A percentile compares a stretch with the other conserved stretches of the same genome.
Conservation (phyloP, 2,888 invertebrate genomes). For the Orthonychiurus folsomi region DNA sequence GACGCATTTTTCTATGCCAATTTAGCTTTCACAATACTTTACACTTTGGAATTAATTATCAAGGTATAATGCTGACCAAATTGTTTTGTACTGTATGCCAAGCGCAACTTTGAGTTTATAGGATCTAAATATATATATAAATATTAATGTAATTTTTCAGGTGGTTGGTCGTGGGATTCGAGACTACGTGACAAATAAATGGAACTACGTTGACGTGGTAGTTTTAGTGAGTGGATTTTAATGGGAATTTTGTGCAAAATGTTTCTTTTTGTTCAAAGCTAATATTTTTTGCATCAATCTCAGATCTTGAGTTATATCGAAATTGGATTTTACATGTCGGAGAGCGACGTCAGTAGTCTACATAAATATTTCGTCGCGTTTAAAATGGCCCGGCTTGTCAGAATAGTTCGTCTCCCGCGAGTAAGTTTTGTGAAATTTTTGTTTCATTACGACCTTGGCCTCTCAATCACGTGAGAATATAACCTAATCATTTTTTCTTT, state of each 20-base stretch:
- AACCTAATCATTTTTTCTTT: not conserved
- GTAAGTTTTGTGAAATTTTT: no score
- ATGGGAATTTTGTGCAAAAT: no score
- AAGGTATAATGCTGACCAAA: constrained; percentile 21
- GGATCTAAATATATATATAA: no score
- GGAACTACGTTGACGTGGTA: constrained; percentile 54
- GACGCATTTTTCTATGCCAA: constrained; percentile 17
- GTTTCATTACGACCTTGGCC: no score
- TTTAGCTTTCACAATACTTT: constrained; percentile 24
- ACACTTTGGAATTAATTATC: constrained; percentile 28
- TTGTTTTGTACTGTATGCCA: no score
- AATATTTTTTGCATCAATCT: no score
- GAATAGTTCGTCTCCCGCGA: constrained; percentile 47
- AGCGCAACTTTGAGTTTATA: not conserved
- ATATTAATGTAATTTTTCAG: no score
- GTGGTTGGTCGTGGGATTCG: constrained; percentile 27
- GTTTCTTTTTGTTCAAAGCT: no score
- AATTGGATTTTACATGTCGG: not conserved
- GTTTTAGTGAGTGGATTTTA: constrained; percentile 47
- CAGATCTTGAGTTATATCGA: not conserved
- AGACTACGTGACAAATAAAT: constrained; percentile 49
- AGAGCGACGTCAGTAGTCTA: no score
- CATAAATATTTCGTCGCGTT: no score
- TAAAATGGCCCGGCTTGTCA: constrained; percentile 47
- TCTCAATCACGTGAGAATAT: constrained; percentile 3